Evolutionary conservation across 2,113 vertebrate species (phyloP).

Genomic region (Marmota monax): DNA sequence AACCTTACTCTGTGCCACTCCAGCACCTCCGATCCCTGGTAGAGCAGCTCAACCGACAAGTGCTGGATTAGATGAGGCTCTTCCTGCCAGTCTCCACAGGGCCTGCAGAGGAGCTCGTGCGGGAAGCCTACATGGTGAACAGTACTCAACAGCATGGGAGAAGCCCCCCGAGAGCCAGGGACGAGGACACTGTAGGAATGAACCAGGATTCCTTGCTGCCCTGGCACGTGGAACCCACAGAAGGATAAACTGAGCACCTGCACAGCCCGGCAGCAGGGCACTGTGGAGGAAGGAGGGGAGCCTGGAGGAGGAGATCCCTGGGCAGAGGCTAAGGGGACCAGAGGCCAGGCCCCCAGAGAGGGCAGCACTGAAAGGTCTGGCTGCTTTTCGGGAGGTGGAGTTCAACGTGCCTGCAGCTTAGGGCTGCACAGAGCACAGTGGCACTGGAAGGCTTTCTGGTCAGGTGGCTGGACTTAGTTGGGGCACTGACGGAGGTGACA

Average conservation of each 20-base stretch:
- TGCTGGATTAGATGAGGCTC: neutral
- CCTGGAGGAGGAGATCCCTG: too few relatives aligned
- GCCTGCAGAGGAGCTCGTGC: neutral
- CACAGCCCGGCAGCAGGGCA: rapidly evolving
- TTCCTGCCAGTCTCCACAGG: neutral
- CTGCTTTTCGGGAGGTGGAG: too few relatives aligned
- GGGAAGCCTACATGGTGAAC: neutral
- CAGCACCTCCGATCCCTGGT: neutral
- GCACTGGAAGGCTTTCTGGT: neutral
- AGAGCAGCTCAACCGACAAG: neutral
- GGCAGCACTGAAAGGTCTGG: neutral
- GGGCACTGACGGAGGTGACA: too few relatives aligned
- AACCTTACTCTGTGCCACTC: neutral
- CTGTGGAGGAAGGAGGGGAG: neutral
- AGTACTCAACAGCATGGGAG: neutral
- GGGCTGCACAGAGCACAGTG: neutral
- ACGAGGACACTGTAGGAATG: neutral
- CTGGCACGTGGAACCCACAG: rapidly evolving
- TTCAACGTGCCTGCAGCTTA: neutral
- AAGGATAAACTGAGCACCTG: neutral
- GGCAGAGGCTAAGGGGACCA: too few relatives aligned
- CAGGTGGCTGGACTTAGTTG: neutral
- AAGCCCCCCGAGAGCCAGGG: neutral
- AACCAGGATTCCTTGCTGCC: neutral
- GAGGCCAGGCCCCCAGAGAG: neutral